Base-by-base conservation (phyloP, 2,888 invertebrate species). In the Dasysyrphus albostriatus region DNA sequence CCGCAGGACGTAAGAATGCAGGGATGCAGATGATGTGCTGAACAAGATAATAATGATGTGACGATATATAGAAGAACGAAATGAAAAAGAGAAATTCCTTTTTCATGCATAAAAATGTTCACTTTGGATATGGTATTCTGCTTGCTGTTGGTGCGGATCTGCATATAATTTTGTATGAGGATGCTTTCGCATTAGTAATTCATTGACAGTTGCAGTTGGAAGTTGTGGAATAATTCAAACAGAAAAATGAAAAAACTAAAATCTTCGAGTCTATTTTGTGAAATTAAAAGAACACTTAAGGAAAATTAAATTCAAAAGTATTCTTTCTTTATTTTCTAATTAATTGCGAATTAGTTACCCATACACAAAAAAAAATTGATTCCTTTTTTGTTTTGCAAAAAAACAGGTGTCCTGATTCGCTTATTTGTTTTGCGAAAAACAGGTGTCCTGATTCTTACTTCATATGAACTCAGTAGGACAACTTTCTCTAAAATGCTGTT, bases 1-100 rank as follows among this genome's bases (percentile, higher is more conserved):
- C 78, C 78, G 29, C 65, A 78, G 87, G 83, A 78, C 59, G 65
- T 49, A n/a, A 12, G 67, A 78, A 77, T 59, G 77, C 81, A 82
- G 56, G 58, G 80, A 80, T 84, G 80, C 80, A 72, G 44, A 74
- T 74, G 69, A 82, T 81, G 54, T 80, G 76, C 42, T 51, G 39
- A 39, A 51, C 56, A 37, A 70, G 83, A 84, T 79, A 78, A 80
- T 84, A 59, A 61, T 67, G 75, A 72, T 72, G 76, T 72, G 70
- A 14, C 65, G 49, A 72, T 49, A 24, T 24, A 24, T 24, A 61
- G 32, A 29, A 54, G 24, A 59, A 24, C n/a, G 49, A 34, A 47
- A 32, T 34, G 58, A 29, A 47, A 37, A 37, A 67, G 49, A 12
- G 42, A 56, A 49, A 56, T 80, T 67, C 58, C 58, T 76, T 84